phyloP scores from a whole-genome alignment of 2,797 vertebrate genomes.

The Diglossa cyanea region DNA sequence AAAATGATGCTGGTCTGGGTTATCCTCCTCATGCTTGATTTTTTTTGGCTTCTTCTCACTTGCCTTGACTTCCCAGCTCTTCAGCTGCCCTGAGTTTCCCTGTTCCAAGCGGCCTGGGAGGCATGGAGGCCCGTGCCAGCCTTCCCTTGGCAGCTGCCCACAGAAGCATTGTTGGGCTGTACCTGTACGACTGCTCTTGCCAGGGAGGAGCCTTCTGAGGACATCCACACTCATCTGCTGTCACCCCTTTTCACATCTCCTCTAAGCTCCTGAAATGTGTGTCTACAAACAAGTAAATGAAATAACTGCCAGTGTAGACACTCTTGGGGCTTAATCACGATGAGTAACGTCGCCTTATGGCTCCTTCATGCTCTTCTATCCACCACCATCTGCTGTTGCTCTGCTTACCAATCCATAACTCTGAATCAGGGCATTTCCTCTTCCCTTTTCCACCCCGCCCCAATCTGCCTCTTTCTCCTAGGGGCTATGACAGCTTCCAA shows the following conservation, averaged over 20 bases:
- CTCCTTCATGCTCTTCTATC: constrained; percentile 12
- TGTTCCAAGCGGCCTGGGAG: not conserved
- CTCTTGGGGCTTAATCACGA: not conserved
- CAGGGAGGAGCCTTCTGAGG: not conserved
- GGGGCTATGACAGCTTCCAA: not conserved
- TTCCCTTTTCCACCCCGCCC: not conserved
- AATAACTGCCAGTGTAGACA: constrained; percentile 2
- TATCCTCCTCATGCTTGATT: not conserved
- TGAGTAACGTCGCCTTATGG: constrained; percentile 28
- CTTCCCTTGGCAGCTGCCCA: not conserved
- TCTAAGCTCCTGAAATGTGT: not conserved
- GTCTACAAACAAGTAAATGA: constrained; percentile 25
- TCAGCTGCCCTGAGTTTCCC: not conserved
- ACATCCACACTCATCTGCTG: not conserved
- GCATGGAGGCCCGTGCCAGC: not conserved
- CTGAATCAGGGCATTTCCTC: constrained; percentile 6
- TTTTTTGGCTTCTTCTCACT: not conserved
- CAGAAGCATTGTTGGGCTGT: not conserved
- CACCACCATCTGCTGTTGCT: constrained; percentile 25
- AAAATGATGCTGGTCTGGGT: not conserved
- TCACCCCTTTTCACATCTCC: not conserved
- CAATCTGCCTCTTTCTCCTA: not conserved
- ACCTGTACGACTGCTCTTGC: not conserved
- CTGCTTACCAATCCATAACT: not conserved
- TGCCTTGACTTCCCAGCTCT: not conserved